A percentile compares a stretch with the other conserved stretches of the same genome.
Evolutionary conservation across 1,140 invertebrate species (phyloP).

Genomic region (Lasioglossum baleicum): DNA sequence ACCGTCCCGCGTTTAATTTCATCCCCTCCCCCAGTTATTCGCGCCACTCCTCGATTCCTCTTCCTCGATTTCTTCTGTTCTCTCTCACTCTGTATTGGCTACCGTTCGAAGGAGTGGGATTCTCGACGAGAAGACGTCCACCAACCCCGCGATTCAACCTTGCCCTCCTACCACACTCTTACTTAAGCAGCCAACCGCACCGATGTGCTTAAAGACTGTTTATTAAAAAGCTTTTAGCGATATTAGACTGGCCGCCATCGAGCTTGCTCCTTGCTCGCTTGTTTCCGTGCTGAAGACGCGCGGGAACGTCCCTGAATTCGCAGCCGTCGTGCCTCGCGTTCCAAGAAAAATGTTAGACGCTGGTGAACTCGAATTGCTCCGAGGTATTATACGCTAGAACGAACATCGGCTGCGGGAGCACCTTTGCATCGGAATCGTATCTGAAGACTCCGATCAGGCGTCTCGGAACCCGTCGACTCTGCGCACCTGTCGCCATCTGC

Average conservation of each 20-base stretch:
- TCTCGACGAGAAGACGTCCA: conserved; percentile 22
- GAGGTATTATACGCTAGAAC: too few species aligned
- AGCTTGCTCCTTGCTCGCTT: background rate
- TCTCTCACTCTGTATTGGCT: background rate
- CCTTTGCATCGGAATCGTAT: background rate
- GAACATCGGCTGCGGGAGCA: too few species aligned
- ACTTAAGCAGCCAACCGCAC: conserved; percentile 11
- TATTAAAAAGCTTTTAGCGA: conserved; percentile 72
- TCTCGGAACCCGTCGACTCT: too few species aligned
- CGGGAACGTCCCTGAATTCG: conserved; percentile 5
- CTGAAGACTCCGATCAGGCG: background rate
- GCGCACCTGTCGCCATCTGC: background rate
- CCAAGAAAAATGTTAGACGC: background rate
- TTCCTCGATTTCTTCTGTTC: background rate
- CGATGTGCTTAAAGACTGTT: conserved; percentile 58
- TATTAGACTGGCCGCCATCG: conserved; percentile 60
- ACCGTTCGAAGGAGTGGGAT: background rate
- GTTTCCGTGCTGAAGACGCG: background rate
- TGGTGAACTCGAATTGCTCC: background rate
- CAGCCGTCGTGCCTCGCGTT: background rate
- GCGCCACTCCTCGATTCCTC: background rate
- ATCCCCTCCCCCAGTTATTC: background rate
- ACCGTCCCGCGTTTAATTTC: background rate
- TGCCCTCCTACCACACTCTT: conserved; percentile 14
- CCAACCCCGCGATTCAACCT: too few species aligned